phyloP scores from a whole-genome alignment of 2,888 invertebrate genomes.

The Pyrrhia umbra region DNA sequence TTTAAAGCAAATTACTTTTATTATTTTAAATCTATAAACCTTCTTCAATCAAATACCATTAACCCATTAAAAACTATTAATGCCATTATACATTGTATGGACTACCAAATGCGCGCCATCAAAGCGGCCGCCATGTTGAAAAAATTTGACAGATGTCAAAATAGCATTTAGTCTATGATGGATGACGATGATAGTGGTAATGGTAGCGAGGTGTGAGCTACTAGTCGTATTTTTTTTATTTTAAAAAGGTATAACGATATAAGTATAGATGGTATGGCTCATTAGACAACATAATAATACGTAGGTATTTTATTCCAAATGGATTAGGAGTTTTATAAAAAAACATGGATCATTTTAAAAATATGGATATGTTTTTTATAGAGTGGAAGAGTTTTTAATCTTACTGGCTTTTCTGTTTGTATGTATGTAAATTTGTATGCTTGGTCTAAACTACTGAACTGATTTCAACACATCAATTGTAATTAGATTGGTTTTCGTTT shows the following conservation, averaged over 20 bases:
- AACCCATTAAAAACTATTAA: slow-evolving; percentile 40
- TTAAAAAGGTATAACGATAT: slow-evolving; percentile 1
- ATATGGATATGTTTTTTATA: neutral
- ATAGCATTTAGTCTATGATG: slow-evolving; percentile 71
- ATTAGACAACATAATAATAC: slow-evolving; percentile 4
- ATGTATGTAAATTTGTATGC: no score
- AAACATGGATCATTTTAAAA: no score
- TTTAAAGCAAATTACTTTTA: no score
- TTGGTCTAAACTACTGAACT: no score
- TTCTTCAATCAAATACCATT: slow-evolving; percentile 10
- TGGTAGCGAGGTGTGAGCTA: slow-evolving; percentile 39
- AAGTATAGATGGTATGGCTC: slow-evolving; percentile 23
- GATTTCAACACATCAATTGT: no score
- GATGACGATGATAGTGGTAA: slow-evolving; percentile 51
- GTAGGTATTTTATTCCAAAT: neutral
- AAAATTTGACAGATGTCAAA: slow-evolving; percentile 88
- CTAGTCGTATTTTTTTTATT: slow-evolving; percentile 21
- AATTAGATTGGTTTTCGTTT: no score
- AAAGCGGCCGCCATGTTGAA: slow-evolving; percentile 57
- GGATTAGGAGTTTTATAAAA: neutral
- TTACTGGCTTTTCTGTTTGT: no score
- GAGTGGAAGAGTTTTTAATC: neutral
- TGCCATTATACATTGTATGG: slow-evolving; percentile 31
- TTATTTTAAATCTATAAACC: neutral
- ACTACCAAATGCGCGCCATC: slow-evolving; percentile 54